Evolutionary conservation across 2,113 vertebrate genomes (phyloP), one percentile per base, ranked within the genome.

Genomic region (Octodon degus): DNA sequence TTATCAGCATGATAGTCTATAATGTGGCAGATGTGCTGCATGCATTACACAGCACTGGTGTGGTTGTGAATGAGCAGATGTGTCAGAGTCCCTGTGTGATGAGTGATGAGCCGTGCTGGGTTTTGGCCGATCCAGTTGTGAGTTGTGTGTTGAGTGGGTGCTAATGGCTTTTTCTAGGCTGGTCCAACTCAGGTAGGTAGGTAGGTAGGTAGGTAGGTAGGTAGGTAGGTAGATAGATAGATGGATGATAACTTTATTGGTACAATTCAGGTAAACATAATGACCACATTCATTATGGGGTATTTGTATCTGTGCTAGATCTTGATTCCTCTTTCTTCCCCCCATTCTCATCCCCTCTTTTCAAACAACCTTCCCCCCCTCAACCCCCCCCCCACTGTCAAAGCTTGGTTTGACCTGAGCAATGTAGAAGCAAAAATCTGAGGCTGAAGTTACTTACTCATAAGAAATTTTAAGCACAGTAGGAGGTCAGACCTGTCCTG

Each of bases 361-460:
- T n/a, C 67, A 70, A n/a, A 70, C 16, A 34, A 34, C 12, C 65
- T 67, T 68, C 30, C 32, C 14, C 34, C n/a, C 16, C 67, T 34
- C 7, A 6, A 34, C n/a, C 30, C 32, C 14, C 34, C n/a, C 16
- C 67, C 67, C 7, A 6, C n/a, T 70, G 34, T n/a, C 34, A 70
- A n/a, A 70, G 32, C 67, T 70, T 7, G 17, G 32, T 70, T 70
- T 93, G 76, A 68, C n/a, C 47, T 84, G 24, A 34, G 32, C 17
- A 74, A 43, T 22, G 20, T 60, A 67, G n/a, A 85, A 83, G 77
- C 85, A 91, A 32, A 90, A 93, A 55, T 79, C 14, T 77, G 50
- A 87, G 37, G 40, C 87, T n/a, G 67, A 50, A 32, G 34, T 89
- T 91, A 88, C 47, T 92, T 93, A 81, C 34, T 50, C 37, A 93